phyloP scores from a whole-genome alignment of 2,113 vertebrate species.

The Pseudonaja textilis region DNA sequence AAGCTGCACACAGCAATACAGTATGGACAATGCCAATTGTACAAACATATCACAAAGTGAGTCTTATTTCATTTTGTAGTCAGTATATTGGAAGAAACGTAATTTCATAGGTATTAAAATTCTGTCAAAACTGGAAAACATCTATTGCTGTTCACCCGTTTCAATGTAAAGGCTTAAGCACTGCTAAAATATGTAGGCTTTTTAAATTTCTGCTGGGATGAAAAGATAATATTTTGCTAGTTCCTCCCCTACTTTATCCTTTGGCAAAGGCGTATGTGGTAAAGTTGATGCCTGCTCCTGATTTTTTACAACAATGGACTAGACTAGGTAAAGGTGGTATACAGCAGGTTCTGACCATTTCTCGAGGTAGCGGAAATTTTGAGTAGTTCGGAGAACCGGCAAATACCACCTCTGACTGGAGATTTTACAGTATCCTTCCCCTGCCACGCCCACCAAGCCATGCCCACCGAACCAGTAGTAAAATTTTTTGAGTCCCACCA shows the following conservation, averaged over 20 bases:
- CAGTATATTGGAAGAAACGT: conserved; percentile 1
- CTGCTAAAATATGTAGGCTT: background rate
- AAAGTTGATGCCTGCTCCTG: background rate
- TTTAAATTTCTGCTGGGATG: background rate
- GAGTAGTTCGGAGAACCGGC: too few species aligned
- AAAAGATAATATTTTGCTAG: background rate
- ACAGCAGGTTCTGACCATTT: too few species aligned
- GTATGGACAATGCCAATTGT: background rate
- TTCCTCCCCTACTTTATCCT: background rate
- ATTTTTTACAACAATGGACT: background rate
- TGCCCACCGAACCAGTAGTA: too few species aligned
- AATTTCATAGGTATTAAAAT: conserved; percentile 29
- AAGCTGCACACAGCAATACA: background rate
- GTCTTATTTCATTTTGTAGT: conserved; percentile 14
- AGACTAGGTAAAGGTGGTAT: too few species aligned
- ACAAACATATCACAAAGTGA: background rate
- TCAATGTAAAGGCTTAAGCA: background rate
- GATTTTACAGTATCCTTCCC: too few species aligned
- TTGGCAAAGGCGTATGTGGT: background rate
- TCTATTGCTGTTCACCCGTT: background rate
- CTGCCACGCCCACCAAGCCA: too few species aligned
- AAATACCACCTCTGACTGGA: too few species aligned
- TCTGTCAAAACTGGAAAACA: conserved; percentile 15
- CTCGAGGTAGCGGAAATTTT: too few species aligned
- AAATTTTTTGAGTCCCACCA: too few species aligned